phyloP scores from a whole-genome alignment of 2,113 vertebrate species.

The Burhinus oedicnemus region DNA sequence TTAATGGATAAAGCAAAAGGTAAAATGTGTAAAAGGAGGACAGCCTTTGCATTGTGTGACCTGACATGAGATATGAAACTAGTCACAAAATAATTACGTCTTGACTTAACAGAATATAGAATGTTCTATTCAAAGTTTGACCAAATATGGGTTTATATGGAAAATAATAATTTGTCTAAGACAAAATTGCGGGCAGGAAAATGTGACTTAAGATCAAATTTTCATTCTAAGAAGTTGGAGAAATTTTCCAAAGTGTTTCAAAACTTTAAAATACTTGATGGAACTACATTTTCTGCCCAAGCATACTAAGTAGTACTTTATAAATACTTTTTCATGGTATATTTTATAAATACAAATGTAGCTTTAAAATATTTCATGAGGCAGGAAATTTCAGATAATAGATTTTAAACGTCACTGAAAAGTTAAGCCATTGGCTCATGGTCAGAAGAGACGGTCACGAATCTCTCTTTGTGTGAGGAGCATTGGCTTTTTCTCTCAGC shows the following conservation, averaged over 20 bases:
- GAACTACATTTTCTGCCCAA: not conserved
- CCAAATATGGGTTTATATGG: not conserved
- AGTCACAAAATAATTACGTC: not conserved
- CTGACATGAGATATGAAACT: not conserved
- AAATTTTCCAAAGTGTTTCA: not conserved
- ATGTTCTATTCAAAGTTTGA: not conserved
- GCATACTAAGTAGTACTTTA: not conserved
- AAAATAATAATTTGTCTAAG: not conserved
- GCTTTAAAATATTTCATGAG: not conserved
- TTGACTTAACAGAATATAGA: not conserved
- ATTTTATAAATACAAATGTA: not conserved
- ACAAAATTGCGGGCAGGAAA: not conserved
- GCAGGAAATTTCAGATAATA: not conserved
- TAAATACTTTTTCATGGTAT: not conserved
- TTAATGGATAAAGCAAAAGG: conserved; percentile 27
- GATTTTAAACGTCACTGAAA: not conserved
- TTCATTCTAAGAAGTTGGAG: not conserved
- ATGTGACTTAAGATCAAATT: not conserved
- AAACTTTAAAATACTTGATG: not conserved
- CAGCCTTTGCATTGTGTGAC: not conserved
- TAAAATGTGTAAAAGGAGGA: not conserved
- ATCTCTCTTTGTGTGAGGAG: rapidly evolving
- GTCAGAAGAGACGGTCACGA: not conserved
- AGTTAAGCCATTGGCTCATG: not conserved
- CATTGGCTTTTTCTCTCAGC: not conserved